Conservation (phyloP, 2,888 invertebrate species). For the Pomacea canaliculata region DNA sequence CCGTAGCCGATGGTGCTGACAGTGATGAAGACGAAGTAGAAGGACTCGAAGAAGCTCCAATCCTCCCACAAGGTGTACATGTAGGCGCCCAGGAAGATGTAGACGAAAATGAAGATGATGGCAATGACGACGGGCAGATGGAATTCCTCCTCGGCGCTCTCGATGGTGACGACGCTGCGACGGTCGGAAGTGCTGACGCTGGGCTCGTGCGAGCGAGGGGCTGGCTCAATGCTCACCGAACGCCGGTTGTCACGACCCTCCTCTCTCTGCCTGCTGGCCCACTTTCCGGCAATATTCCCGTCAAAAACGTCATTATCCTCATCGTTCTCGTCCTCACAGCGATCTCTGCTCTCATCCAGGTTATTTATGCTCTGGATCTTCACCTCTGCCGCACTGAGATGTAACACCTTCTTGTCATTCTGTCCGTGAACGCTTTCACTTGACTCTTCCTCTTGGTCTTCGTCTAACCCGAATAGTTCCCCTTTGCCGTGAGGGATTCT, state of each 20-base stretch:
- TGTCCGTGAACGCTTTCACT: too few relatives aligned
- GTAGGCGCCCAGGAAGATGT: slow-evolving; percentile 88
- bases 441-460: too few relatives aligned
- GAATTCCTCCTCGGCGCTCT: slow-evolving; percentile 79
- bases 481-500: neutral
- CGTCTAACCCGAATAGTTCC: neutral
- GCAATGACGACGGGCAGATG: slow-evolving; percentile 93
- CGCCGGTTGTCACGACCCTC: neutral
- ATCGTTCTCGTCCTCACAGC: too few relatives aligned
- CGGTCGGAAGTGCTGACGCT: slow-evolving; percentile 12
- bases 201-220: slow-evolving; percentile 4
- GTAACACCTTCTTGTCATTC: too few relatives aligned
- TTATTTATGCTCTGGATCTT: too few relatives aligned
- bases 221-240: neutral
- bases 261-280: slow-evolving; percentile 17
- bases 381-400: too few relatives aligned
- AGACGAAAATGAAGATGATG: slow-evolving; percentile 83
- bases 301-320: too few relatives aligned
- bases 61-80: slow-evolving; percentile 78
- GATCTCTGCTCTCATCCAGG: too few relatives aligned
- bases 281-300: slow-evolving; percentile 7
- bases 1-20: slow-evolving; percentile 98
- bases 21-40: slow-evolving; percentile 97
- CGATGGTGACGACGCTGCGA: slow-evolving; percentile 23
- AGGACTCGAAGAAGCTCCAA: slow-evolving; percentile 93